phyloP scores from a whole-genome alignment of 2,888 invertebrate species.

The Bombylius major region DNA sequence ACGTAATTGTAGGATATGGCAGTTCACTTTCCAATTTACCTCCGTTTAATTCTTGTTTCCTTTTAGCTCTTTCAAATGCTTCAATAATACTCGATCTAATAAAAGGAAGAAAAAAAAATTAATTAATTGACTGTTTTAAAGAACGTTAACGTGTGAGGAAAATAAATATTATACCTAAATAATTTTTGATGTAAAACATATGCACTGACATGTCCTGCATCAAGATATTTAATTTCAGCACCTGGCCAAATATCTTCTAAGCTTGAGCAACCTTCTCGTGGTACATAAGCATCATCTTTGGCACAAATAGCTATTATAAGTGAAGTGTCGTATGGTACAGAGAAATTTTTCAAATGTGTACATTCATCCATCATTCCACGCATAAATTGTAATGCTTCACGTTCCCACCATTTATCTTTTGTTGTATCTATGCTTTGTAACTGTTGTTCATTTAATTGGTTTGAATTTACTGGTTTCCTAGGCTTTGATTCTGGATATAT shows the following conservation, averaged over 20 bases:
- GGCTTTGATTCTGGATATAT: conserved; percentile 23
- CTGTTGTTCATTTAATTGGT: not conserved
- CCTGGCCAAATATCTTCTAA: conserved; percentile 90
- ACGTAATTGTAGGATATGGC: conserved; percentile 21
- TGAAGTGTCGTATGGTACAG: conserved; percentile 73
- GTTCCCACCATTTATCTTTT: conserved; percentile 57
- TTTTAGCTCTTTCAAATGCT: conserved; percentile 59
- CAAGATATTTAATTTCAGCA: conserved; percentile 72
- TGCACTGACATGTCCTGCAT: conserved; percentile 81
- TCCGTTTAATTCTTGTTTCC: conserved; percentile 27
- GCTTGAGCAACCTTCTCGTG: conserved; percentile 67
- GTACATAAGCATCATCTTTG: conserved; percentile 80
- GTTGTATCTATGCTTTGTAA: conserved; percentile 39
- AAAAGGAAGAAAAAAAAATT: conserved; percentile 19
- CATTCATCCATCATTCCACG: conserved; percentile 97
- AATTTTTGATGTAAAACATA: conserved; percentile 76
- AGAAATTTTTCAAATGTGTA: conserved; percentile 90
- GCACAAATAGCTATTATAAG: conserved; percentile 87
- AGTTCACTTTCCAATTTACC: conserved; percentile 10
- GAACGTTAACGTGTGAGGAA: not conserved
- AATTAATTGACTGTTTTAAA: not conserved
- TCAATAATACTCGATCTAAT: conserved; percentile 61
- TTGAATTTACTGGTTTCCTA: not conserved
- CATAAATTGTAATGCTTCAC: conserved; percentile 86
- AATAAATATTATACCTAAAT: conserved; percentile 54